These are phyloP conservation scores for Argyra leucocephala DNA, from an alignment of 2,888 invertebrate species.

Conservation along the genomic window DNA sequence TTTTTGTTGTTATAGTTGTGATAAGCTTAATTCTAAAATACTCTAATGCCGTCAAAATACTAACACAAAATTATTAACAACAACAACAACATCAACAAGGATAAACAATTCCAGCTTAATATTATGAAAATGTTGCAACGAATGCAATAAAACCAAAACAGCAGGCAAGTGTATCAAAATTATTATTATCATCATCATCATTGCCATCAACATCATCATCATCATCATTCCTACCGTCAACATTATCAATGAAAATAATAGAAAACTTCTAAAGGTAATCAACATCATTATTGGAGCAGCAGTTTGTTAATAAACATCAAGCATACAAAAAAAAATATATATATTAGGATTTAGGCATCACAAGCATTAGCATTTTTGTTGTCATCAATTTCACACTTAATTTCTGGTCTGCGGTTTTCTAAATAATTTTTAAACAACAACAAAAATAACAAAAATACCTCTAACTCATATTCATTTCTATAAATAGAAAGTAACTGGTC, in stretches of 20 bases:
- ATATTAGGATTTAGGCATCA: not conserved
- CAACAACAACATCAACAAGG: no score
- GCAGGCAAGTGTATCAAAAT: not conserved
- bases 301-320: not conserved
- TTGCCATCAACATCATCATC: not conserved
- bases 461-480: no score
- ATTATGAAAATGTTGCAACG: no score
- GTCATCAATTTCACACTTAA: constrained; percentile 6
- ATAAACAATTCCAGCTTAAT: no score
- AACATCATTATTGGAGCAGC: not conserved
- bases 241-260: not conserved
- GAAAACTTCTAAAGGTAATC: not conserved
- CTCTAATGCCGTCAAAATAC: no score
- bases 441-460: not conserved
- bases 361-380: not conserved
- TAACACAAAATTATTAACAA: no score
- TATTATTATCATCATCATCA: not conserved
- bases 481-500: no score
- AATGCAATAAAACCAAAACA: not conserved
- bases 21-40: no score
- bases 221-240: not conserved
- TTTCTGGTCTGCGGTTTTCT: constrained; percentile 2
- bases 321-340: not conserved
- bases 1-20: no score
- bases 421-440: not conserved